These are phyloP conservation scores for Philopedon plagiatum DNA, from an alignment of 2,888 invertebrate genomes.

Conservation along the genomic window DNA sequence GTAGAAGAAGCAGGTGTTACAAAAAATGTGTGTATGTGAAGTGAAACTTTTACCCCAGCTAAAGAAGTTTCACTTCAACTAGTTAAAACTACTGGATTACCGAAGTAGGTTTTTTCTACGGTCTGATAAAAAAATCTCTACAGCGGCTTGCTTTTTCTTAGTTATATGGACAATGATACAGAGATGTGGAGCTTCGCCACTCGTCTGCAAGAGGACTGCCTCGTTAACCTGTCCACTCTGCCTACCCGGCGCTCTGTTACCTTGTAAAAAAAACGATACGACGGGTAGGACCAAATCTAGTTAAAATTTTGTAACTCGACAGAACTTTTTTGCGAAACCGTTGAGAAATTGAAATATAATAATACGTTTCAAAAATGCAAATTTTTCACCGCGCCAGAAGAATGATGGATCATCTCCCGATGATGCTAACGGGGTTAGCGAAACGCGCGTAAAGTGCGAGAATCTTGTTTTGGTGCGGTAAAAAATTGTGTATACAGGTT, in stretches of 20 bases:
- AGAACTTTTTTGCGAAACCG: conserved; percentile 3
- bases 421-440: too few species aligned
- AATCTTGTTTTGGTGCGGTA: too few species aligned
- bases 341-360: conserved; percentile 16
- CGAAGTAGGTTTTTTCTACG: conserved; percentile 71
- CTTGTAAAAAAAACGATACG: conserved; percentile 57
- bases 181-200: conserved; percentile 70
- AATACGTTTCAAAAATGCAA: too few species aligned
- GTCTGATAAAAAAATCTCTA: conserved; percentile 19
- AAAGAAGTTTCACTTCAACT: too few species aligned
- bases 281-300: conserved; percentile 30
- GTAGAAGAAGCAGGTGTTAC: too few species aligned
- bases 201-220: conserved; percentile 64
- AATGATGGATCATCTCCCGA: too few species aligned
- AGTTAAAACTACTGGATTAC: too few species aligned
- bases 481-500: too few species aligned
- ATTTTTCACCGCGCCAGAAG: too few species aligned
- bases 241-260: conserved; percentile 65
- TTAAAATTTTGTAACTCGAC: conserved; percentile 16
- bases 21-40: too few species aligned
- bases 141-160: conserved; percentile 4
- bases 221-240: conserved; percentile 61
- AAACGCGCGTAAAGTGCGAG: too few species aligned
- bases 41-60: too few species aligned
- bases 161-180: conserved; percentile 61